Evolutionary conservation across 2,113 vertebrate genomes (phyloP).

Genomic region (Lampris megalopsis): DNA sequence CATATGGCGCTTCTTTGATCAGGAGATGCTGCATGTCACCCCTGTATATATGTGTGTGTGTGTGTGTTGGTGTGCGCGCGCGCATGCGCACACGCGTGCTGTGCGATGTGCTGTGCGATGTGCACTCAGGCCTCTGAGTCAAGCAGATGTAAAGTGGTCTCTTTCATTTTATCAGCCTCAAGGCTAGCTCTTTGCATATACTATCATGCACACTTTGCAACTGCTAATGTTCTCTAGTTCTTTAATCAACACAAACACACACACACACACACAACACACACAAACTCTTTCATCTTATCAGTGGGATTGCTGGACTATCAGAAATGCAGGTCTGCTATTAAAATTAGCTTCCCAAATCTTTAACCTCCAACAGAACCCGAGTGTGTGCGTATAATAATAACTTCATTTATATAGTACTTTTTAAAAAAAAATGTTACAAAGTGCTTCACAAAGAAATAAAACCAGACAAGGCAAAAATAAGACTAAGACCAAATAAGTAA

Average conservation of each 20-base stretch:
- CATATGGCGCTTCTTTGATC: constrained; percentile 65
- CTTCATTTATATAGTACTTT: no score
- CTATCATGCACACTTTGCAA: not conserved
- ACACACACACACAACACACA: not conserved
- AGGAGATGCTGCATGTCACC: constrained; percentile 22
- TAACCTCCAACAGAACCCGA: not conserved
- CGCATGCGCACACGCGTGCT: not conserved
- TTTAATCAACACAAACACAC: not conserved
- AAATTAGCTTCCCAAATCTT: not conserved
- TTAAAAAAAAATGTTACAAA: no score
- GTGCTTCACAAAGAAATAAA: no score
- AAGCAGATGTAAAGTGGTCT: not conserved
- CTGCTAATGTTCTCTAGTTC: no score
- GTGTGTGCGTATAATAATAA: not conserved
- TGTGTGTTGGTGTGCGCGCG: not conserved
- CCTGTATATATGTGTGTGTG: not conserved
- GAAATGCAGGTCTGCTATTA: not conserved
- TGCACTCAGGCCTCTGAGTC: not conserved
- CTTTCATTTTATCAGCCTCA: not conserved
- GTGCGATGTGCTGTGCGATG: not conserved
- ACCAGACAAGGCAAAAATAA: no score
- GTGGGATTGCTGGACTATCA: not conserved
- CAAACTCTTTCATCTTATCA: not conserved
- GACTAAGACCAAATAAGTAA: no score
- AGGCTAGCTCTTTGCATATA: not conserved